A percentile compares a stretch with the other conserved stretches of the same genome.
Evolutionary conservation across 2,797 vertebrate genomes (phyloP).

Genomic region (Diplodus sargus): DNA sequence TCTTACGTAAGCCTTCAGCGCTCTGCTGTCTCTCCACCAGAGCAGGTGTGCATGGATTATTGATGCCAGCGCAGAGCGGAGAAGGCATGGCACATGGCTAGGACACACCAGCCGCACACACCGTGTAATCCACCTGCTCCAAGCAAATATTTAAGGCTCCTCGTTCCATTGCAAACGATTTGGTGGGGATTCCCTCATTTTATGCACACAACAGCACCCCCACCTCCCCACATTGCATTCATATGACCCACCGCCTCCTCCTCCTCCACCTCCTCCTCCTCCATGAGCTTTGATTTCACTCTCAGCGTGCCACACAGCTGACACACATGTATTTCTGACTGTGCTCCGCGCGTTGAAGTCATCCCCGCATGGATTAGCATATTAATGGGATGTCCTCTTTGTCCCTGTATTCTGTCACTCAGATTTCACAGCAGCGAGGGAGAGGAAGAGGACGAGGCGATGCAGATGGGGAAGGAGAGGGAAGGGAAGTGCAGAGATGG

Average conservation of each 20-base stretch:
- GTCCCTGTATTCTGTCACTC: conserved; percentile 71
- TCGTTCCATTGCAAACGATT: not conserved
- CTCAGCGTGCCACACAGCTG: conserved; percentile 42
- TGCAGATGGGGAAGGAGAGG: not conserved
- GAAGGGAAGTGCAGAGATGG: conserved; percentile 12
- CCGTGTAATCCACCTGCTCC: conserved; percentile 6
- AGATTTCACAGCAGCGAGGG: conserved; percentile 58
- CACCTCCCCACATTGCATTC: not conserved
- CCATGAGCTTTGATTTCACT: conserved; percentile 48
- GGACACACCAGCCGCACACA: conserved; percentile 45
- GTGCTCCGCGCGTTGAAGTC: conserved; percentile 57
- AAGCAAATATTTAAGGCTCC: not conserved
- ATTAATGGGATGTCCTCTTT: conserved; percentile 77
- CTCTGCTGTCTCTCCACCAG: conserved; percentile 48
- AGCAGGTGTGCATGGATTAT: conserved; percentile 70
- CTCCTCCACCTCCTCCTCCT: conserved; percentile 2
- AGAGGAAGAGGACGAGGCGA: conserved; percentile 31
- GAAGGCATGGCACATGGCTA: conserved; percentile 50
- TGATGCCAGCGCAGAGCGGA: conserved; percentile 58
- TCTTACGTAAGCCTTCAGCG: conserved; percentile 71
- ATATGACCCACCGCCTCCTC: not conserved
- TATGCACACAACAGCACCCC: not conserved
- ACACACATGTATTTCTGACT: conserved; percentile 61
- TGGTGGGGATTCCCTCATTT: conserved; percentile 54
- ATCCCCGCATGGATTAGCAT: conserved; percentile 76